Conservation (phyloP, 2,113 vertebrate species). For the Stigmatopora argus region DNA sequence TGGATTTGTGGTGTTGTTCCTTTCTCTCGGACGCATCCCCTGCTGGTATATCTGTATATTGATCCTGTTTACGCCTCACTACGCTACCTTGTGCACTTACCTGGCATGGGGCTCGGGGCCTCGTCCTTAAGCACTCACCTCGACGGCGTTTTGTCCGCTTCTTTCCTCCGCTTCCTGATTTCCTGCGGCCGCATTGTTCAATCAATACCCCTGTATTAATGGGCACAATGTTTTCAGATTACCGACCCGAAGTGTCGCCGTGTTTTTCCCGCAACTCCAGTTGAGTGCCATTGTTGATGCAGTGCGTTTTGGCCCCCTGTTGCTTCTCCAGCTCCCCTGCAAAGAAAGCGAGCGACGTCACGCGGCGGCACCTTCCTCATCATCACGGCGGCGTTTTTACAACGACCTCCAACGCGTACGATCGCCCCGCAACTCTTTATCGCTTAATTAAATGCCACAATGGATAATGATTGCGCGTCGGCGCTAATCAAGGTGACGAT, state of each 20-base stretch:
- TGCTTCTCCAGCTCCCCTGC: slow-evolving; percentile 96
- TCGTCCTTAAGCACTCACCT: slow-evolving; percentile 83
- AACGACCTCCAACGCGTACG: slow-evolving; percentile 5
- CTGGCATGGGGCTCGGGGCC: slow-evolving; percentile 50
- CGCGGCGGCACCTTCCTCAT: background rate
- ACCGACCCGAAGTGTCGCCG: slow-evolving; percentile 81
- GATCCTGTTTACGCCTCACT: slow-evolving; percentile 4
- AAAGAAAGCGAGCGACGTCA: slow-evolving; percentile 20
- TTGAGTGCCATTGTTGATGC: slow-evolving; percentile 81
- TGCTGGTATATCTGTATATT: background rate
- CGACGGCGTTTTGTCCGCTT: slow-evolving; percentile 81
- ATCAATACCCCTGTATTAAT: background rate
- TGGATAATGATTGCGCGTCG: slow-evolving; percentile 59
- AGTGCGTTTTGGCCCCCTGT: slow-evolving; percentile 81
- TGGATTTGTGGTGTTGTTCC: background rate
- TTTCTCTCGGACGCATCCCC: background rate
- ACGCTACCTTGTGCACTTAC: slow-evolving; percentile 61
- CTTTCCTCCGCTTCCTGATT: slow-evolving; percentile 82
- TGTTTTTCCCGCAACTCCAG: slow-evolving; percentile 81
- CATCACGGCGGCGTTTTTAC: slow-evolving; percentile 7
- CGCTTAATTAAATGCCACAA: slow-evolving; percentile 49
- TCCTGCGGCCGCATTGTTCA: slow-evolving; percentile 59
- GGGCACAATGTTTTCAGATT: background rate
- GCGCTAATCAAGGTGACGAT: slow-evolving; percentile 47
- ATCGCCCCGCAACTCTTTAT: slow-evolving; percentile 23